phyloP scores from a whole-genome alignment of 2,113 vertebrate genomes.

The Rissa tridactyla region DNA sequence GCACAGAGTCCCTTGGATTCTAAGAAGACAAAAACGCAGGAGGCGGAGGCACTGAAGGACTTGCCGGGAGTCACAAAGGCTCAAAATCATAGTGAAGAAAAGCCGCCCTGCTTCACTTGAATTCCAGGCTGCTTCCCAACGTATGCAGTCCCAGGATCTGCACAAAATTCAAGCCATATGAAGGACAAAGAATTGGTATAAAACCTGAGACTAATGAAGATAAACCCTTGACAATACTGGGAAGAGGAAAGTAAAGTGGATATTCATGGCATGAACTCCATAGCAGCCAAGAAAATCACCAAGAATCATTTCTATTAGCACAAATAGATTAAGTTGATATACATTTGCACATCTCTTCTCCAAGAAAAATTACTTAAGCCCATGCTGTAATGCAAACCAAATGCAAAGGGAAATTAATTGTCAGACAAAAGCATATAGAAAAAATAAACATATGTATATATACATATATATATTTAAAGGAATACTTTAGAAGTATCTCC shows the following conservation, averaged over 20 bases:
- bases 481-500: neutral
- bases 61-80: neutral
- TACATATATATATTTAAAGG: neutral
- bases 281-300: neutral
- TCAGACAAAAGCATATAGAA: neutral
- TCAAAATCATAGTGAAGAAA: neutral
- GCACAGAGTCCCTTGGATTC: neutral
- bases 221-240: neutral
- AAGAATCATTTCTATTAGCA: neutral
- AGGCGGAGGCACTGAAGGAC: neutral
- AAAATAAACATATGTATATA: neutral
- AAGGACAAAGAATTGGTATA: neutral
- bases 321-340: neutral
- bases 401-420: neutral
- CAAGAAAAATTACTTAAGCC: neutral
- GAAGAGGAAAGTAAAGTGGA: neutral
- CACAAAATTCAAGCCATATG: constrained; percentile 15
- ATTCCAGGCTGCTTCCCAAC: neutral
- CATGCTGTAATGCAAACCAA: neutral
- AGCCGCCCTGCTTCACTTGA: neutral
- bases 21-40: neutral
- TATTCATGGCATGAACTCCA: neutral
- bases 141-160: neutral
- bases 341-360: neutral
- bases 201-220: neutral